Percentiles rank a stretch among this genome's conserved stretches.
Conservation (phyloP, 2,113 vertebrate species). For the Nibea coibor region DNA sequence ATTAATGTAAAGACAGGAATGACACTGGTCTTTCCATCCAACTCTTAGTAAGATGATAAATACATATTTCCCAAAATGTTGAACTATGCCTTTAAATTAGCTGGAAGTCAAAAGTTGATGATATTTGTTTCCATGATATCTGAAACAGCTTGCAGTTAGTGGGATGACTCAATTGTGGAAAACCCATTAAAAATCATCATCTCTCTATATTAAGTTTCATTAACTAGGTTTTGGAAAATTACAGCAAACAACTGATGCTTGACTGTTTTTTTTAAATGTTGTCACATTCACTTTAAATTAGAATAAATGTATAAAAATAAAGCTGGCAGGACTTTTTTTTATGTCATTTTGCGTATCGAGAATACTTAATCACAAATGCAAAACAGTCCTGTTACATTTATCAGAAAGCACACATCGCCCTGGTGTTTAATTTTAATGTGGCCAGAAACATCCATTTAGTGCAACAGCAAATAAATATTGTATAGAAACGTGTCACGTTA, state of each 20-base stretch:
- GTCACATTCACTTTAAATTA: slow-evolving; percentile 10
- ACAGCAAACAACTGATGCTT: background rate
- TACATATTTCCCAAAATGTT: background rate
- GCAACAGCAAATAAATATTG: background rate
- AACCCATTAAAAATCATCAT: slow-evolving; percentile 35
- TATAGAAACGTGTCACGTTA: background rate
- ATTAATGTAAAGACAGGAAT: background rate
- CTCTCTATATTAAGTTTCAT: slow-evolving; percentile 12
- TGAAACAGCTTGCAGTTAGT: background rate
- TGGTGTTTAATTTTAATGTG: background rate
- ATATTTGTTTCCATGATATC: slow-evolving; percentile 10
- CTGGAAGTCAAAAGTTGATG: background rate
- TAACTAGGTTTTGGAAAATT: slow-evolving; percentile 1
- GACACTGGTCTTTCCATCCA: background rate
- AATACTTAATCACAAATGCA: slow-evolving; percentile 16
- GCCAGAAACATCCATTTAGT: background rate
- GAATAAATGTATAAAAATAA: slow-evolving; percentile 15
- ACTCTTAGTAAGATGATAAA: background rate
- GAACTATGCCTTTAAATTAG: slow-evolving; percentile 1
- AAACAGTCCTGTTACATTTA: slow-evolving; percentile 5
- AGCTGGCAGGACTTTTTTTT: background rate
- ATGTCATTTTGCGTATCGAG: background rate
- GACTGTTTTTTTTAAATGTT: slow-evolving; percentile 5
- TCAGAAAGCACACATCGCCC: background rate
- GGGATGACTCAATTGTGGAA: slow-evolving; percentile 31